Evolutionary conservation across 2,888 invertebrate species (phyloP).

Genomic region (Leucozona laternaria): DNA sequence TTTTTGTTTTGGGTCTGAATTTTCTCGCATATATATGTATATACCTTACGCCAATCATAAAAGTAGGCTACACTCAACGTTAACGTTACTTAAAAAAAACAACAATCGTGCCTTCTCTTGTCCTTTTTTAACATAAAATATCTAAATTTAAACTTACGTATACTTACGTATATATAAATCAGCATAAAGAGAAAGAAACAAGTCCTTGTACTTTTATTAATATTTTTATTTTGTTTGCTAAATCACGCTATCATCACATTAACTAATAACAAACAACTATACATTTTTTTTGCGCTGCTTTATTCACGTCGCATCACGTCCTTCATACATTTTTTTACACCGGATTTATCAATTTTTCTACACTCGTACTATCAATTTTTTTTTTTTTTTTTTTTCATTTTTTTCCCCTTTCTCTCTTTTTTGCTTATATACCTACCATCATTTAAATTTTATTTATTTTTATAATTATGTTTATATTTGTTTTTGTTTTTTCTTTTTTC

Average conservation of each 20-base stretch:
- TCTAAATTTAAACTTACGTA: conserved; percentile 26
- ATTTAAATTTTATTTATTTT: conserved; percentile 73
- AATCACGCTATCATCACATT: conserved; percentile 46
- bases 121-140: conserved; percentile 32
- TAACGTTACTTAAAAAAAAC: not conserved
- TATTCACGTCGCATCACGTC: conserved; percentile 27
- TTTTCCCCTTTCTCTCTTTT: conserved; percentile 20
- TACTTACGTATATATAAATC: conserved; percentile 52
- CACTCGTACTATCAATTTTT: conserved; percentile 14
- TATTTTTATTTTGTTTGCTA: not conserved
- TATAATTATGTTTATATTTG: conserved; percentile 56
- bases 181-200: not conserved
- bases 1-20: not conserved
- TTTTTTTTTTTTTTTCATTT: conserved; percentile 19
- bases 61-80: conserved; percentile 18
- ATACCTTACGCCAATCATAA: conserved; percentile 4
- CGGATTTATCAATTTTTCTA: conserved; percentile 12
- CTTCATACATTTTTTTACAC: conserved; percentile 34
- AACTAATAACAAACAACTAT: conserved; percentile 24
- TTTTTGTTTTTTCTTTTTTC: conserved; percentile 65
- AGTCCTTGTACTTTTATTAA: conserved; percentile 19
- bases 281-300: conserved; percentile 23
- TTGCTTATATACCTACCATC: conserved; percentile 15
- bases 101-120: conserved; percentile 24
- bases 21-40: not conserved